Evolutionary conservation across 2,113 vertebrate genomes (phyloP), one percentile per base, ranked within the genome.

Genomic region (Callochromis pleurospilus): DNA sequence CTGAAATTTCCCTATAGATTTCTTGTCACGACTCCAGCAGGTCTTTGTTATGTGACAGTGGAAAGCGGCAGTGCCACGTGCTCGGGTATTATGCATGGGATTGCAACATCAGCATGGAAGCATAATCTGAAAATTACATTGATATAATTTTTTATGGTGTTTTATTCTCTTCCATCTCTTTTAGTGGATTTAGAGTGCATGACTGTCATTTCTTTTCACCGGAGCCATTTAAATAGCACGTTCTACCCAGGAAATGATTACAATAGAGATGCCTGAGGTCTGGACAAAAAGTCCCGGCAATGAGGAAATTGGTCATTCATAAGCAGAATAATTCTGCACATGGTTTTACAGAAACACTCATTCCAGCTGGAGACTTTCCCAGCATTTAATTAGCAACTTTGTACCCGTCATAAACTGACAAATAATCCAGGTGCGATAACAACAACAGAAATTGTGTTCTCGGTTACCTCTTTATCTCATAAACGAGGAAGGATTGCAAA

Each of bases 311-410:
- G 26, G 54, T 79, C 68, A 84, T 68, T 79, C 38, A 77, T 51
- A 51, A 87, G 84, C 62, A 62, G 45, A 49, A n/a, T 77, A 51
- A 31, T 77, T 77, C 10, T n/a, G 73, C 17, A 31, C 45, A 33
- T 77, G 42, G 26, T 42, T 77, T 77, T n/a, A 13, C 15, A 49
- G 70, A 77, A 77, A 77, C 42, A 49, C 45, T 8, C 42, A 31
- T 77, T 51, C 45, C 26, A 51, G 73, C 17, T 77, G 73, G 45
- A 77, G 26, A 51, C 26, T 77, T 77, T 79, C 84, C 85, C 54
- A 11, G 11, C 55, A 73, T 86, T 86, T 89, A 89, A 92, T 92
- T 88, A 89, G 79, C 83, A 79, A 47, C 80, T 91, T 40, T 90
- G 82, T 73, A 79, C 33, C 36, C 47, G 51, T 83, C 91, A 51